Base-by-base conservation (phyloP, 1,140 invertebrate species). In the Neotoxoptera formosana region DNA sequence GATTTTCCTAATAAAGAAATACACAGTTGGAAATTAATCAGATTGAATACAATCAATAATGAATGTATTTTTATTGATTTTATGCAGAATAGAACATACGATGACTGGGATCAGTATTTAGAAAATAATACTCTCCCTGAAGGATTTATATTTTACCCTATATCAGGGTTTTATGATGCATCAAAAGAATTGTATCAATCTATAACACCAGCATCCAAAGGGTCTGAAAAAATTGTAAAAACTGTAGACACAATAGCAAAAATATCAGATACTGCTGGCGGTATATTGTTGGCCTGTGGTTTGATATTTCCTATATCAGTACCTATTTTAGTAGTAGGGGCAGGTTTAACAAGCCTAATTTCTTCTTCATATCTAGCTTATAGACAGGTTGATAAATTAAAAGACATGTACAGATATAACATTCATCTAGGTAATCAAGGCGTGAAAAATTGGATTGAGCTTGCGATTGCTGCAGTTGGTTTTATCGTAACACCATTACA, bases 261-360 rank as follows among this genome's bases (percentile, higher is more conserved):
- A 0, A 25, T 23, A 41, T 17, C 0, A 21, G 25, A 17, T 51
- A 36, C 1, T 7, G 21, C 0, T 34, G 34, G 88, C 1, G 0
- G 51, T 36, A 1, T 36, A 56, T 21, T 1, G 8, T 2, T 56
- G 0, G 0, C 34, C 7, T 21, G 51, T 21, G 7, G 88, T 53
- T 56, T 2, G 7, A 8, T 34, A 6, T 76, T 76, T n/a, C 30
- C 30, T 17, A 0, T 76, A n/a, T 3, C 14, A 20, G 6, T 6
- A 7, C 60, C 60, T 76, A n/a, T 76, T 17, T 1, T 6, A 7
- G 0, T 7, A 76, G 0, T 4, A 3, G 0, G 0, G 4, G 0
- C 4, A 14, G 3, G 11, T 30, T 0, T 3, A 2, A 60, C 25
- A 60, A 3, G 0, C 9, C 9, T 8, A 60, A 0, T 4, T 30